These are phyloP conservation scores for Epizoanthus stellaris DNA, from an alignment of 92 coral and sea anemone species.

Conservation along the genomic window DNA sequence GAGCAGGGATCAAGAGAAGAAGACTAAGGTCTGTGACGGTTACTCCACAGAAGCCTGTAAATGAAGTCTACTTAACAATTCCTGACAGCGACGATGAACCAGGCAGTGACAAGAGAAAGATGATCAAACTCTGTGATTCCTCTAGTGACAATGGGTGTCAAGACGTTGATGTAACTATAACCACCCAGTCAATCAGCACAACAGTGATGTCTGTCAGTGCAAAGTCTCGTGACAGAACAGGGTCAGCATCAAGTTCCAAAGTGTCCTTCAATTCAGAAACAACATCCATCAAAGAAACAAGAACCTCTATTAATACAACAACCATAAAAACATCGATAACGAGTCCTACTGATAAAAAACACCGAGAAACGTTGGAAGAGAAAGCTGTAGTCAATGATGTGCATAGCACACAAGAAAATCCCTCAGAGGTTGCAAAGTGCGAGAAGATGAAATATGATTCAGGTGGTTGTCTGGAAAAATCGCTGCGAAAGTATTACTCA, in stretches of 20 bases:
- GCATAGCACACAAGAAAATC: background rate
- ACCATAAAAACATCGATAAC: background rate
- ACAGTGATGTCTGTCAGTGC: constrained; percentile 22
- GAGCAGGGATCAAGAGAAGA: constrained; percentile 4
- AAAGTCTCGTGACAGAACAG: constrained; percentile 9
- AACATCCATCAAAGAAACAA: constrained; percentile 19
- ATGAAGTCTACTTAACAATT: background rate
- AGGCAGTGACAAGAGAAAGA: background rate
- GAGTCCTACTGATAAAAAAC: background rate
- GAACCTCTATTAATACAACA: constrained; percentile 24
- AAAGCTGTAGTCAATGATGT: background rate
- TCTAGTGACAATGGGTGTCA: background rate
- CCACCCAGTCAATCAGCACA: constrained; percentile 8
- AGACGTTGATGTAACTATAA: constrained; percentile 15
- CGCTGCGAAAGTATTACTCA: background rate
- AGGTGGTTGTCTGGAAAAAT: constrained; percentile 16
- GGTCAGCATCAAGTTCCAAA: background rate
- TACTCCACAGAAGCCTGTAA: background rate
- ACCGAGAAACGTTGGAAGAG: background rate
- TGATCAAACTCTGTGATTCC: background rate
- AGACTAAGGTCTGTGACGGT: background rate
- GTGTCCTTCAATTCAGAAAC: background rate
- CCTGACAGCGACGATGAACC: constrained; percentile 33
- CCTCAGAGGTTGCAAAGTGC: background rate
- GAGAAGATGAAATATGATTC: background rate